phyloP scores from a whole-genome alignment of 1,140 invertebrate genomes.

The Amphibalanus amphitrite region DNA sequence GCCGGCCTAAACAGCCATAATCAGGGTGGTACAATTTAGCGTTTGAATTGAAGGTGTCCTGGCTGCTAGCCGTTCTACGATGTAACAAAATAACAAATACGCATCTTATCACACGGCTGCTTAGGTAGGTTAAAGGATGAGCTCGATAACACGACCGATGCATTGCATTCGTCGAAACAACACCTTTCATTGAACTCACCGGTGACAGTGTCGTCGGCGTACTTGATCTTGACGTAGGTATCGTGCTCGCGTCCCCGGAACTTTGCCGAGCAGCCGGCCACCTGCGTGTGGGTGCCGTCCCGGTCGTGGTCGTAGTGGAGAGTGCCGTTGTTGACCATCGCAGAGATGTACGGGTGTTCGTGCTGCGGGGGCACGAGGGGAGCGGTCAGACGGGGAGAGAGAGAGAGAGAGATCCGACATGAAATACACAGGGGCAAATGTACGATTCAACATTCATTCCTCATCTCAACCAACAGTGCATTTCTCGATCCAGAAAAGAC shows the following conservation, averaged over 20 bases:
- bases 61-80: too few species aligned
- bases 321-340: slow-evolving; percentile 94
- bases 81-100: too few species aligned
- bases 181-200: too few species aligned
- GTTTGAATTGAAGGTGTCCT: too few species aligned
- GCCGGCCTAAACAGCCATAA: too few species aligned
- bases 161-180: too few species aligned
- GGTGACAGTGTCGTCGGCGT: slow-evolving; percentile 71
- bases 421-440: not conserved
- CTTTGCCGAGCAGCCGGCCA: slow-evolving; percentile 84
- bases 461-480: not conserved
- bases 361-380: too few species aligned
- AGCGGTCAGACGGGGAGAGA: slow-evolving; percentile 17
- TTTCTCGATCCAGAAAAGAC: too few species aligned
- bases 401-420: not conserved
- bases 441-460: not conserved
- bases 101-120: too few species aligned
- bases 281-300: slow-evolving; percentile 93
- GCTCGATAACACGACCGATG: too few species aligned
- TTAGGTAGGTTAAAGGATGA: too few species aligned
- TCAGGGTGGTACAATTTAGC: too few species aligned
- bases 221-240: slow-evolving; percentile 71
- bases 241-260: slow-evolving; percentile 85
- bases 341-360: slow-evolving; percentile 93
- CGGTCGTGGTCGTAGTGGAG: slow-evolving; percentile 93